phyloP scores from a whole-genome alignment of 2,113 vertebrate genomes.

The Pseudonaja textilis region DNA sequence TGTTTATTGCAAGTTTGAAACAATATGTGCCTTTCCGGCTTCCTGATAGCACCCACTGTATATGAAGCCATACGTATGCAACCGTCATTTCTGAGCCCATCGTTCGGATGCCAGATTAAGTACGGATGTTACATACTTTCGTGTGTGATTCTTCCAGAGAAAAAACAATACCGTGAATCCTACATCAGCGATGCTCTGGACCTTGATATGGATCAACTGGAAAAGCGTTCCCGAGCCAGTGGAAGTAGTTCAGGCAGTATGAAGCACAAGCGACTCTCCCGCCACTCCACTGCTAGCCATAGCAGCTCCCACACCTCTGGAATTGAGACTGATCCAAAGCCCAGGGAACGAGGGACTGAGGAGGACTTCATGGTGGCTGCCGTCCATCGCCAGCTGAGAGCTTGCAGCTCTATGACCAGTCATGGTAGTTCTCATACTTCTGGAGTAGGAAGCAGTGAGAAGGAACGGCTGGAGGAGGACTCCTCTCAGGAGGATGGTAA shows the following conservation, averaged over 20 bases:
- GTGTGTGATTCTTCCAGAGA: constrained; percentile 74
- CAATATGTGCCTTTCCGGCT: background rate
- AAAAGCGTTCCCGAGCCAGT: constrained; percentile 89
- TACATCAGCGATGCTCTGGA: constrained; percentile 98
- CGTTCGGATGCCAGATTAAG: background rate
- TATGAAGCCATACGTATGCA: background rate
- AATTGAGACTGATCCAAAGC: constrained; percentile 82
- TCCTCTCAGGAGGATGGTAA: constrained; percentile 83
- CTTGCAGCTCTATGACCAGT: constrained; percentile 93
- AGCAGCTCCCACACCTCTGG: constrained; percentile 97
- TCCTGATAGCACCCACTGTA: background rate
- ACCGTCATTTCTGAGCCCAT: no score
- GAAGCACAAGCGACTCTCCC: constrained; percentile 87
- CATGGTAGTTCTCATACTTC: constrained; percentile 95
- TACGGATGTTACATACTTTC: background rate
- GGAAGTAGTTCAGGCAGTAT: constrained; percentile 87
- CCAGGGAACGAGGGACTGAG: constrained; percentile 67
- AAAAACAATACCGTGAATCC: constrained; percentile 97
- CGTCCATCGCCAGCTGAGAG: constrained; percentile 80
- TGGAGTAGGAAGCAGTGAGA: constrained; percentile 90
- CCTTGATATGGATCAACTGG: constrained; percentile 93
- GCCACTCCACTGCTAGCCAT: constrained; percentile 89
- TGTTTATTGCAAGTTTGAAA: background rate
- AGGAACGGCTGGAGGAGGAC: constrained; percentile 86
- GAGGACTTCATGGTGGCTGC: constrained; percentile 78